Base-by-base conservation (phyloP, 2,113 vertebrate genomes). In the Oryzias javanicus region DNA sequence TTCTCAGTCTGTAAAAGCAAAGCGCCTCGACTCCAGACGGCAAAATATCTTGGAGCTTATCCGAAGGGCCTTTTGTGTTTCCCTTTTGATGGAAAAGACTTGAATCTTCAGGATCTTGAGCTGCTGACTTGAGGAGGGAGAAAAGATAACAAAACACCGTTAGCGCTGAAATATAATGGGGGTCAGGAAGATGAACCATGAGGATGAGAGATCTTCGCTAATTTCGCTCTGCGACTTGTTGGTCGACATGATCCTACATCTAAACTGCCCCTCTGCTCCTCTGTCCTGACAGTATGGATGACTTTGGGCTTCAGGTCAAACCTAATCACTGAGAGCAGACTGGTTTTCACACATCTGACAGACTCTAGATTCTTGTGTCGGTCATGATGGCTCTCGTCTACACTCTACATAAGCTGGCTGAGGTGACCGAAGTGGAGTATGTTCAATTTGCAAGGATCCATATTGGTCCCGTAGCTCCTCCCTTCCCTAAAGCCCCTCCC, bases 121-220 rank as follows among this genome's bases (percentile, higher is more conserved):
- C 91, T 90, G 88, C 74, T 90, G 86, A 91, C 91, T 92, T 92
- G 85, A 83, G 84, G 87, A 78, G 80, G 85, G 87, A 82, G 85
- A 91, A 90, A 81, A 92, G 79, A 91, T 88, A 86, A 91, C 85
- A 92, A 67, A 90, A 92, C 81, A 92, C 90, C 82, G 89, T 92
- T 92, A 92, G 90, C 88, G 88, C 86, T 81, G 87, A 89, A 69
- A 84, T 86, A 74, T 80, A 76, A 67, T 51, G 67, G 72, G 61
- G 79, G 61, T 74, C 66, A 80, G 51, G 74, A 81, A 78, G 72
- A 87, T 84, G 83, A 78, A 75, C 64, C 70, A 47, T 64, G 70
- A 74, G 50, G 60, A 42, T 29, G 22, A 19, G 49, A 42, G 49
- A 42, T 24, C 50, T 80, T 12, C 53, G 53, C 70, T 84, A 63